Base-by-base conservation (phyloP, 2,888 invertebrate species). In the Folsomia candida region DNA sequence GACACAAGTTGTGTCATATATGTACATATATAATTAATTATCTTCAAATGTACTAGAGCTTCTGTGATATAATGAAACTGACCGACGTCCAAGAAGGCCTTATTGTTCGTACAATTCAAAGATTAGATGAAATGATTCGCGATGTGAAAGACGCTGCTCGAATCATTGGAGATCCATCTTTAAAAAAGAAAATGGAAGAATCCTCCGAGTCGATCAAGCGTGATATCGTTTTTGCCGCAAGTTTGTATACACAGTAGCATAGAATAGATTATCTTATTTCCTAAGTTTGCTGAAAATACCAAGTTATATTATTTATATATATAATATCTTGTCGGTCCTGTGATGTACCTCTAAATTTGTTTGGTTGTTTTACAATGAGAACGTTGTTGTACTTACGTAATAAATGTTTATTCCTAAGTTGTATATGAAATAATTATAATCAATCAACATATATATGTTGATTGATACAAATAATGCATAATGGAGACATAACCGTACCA, bases 11-110 rank as follows among this genome's bases (percentile, higher is more conserved):
- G 24, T 66, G n/a, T 54, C 18, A 27, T 24, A 37, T 59, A 26
- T 9, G 51, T 67, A 29, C 20, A 6, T 24, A 54, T 62, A 0
- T 18, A 25, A 28, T 20, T 54, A 22, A 54, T 68, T 14, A 26
- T 54, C 24, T 71, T 51, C 25, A 22, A 2, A 37, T 66, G 47
- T 37, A 14, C 20, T 20, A 67, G 51, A n/a, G 27, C 28, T 69
- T 28, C 25, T 54, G 54, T 57, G 92, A 95, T 81, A 97, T 99
- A 72, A 95, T 94, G 89, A 87, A 90, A 78, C 84, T 94, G 67
- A 97, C 97, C 0, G 93, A 95, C 75, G 91, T 97, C 0, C 97
- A 99, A 82, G 99, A 99, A 83, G 99, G 99, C 0, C 93, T 97
- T 74, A 97, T 99, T 80, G 98, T 99, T 0, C 87, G 97, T 64